Evolutionary conservation across 2,797 vertebrate genomes (phyloP).

Genomic region (Brachyrhaphis roseni): DNA sequence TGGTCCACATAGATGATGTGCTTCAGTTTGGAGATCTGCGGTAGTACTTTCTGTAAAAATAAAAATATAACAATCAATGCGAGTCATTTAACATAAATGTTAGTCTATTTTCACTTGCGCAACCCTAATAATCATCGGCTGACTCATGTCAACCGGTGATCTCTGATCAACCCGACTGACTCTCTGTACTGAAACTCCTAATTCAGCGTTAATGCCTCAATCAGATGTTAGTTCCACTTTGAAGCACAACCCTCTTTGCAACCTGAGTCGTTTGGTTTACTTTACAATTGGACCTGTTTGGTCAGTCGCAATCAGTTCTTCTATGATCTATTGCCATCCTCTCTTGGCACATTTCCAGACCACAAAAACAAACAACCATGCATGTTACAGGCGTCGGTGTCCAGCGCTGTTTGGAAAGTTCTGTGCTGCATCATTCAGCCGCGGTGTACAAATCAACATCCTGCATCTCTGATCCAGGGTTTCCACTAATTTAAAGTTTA

Average conservation of each 20-base stretch:
- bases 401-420: neutral
- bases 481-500: neutral
- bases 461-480: neutral
- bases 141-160: neutral
- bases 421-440: neutral
- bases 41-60: constrained; percentile 82
- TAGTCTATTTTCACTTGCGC: neutral
- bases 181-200: neutral
- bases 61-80: constrained; percentile 18
- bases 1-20: constrained; percentile 95
- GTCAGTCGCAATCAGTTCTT: neutral
- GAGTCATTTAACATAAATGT: neutral
- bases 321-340: neutral
- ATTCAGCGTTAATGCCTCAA: neutral
- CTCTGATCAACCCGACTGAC: neutral
- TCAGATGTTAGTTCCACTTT: neutral
- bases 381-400: neutral
- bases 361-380: neutral
- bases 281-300: neutral
- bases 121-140: neutral
- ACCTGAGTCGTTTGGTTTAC: neutral
- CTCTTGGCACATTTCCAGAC: neutral
- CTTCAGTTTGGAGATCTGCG: constrained; percentile 85
- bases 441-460: neutral
- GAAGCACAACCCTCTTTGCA: neutral